Base-by-base conservation (phyloP, 2,113 vertebrate species). In the Peromyscus californicus region DNA sequence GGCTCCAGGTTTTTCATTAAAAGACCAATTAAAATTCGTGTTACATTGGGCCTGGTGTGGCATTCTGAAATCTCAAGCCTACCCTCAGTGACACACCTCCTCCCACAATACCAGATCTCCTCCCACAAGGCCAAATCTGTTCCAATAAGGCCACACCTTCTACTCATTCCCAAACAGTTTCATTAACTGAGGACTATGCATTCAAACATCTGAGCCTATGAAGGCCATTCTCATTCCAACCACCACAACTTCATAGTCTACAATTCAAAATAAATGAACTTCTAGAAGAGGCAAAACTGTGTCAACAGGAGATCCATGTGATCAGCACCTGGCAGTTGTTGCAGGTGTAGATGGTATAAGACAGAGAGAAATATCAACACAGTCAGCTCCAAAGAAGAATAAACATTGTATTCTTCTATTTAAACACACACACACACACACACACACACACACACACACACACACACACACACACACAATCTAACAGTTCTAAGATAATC, bases 301-400 rank as follows among this genome's bases (percentile, higher is more conserved):
- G 82, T 45, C 80, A 15, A 70, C 57, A 82, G 57, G 80, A 80
- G 86, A 45, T 16, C 19, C 21, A 31, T 74, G 19, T n/a, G 87
- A 42, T 65, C 12, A 9, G 51, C 61, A 54, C 2, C 67, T 84
- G 57, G 86, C 42, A 90, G 42, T 12, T 93, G 51, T 21, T 51
- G 42, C 72, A 29, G n/a, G 36, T 3, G 42, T 0, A 67, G 26
- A 93, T 17, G 69, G 21, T 95, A 92, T 42, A 94, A 94, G 48
- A 69, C 0, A 72, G n/a, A 72, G 67, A 90, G 72, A 89, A 31
- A 3, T 67, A 90, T 61, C 42, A 96, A 95, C 1, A 91, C 5
- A n/a, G 83, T 59, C 57, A 92, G 19, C 51, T 90, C 39, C 97
- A 74, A 93, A 98, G 61, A 59, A 39, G 89, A 92, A 96, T 39